phyloP scores from a whole-genome alignment of 2,113 vertebrate species.

The Strix uralensis region DNA sequence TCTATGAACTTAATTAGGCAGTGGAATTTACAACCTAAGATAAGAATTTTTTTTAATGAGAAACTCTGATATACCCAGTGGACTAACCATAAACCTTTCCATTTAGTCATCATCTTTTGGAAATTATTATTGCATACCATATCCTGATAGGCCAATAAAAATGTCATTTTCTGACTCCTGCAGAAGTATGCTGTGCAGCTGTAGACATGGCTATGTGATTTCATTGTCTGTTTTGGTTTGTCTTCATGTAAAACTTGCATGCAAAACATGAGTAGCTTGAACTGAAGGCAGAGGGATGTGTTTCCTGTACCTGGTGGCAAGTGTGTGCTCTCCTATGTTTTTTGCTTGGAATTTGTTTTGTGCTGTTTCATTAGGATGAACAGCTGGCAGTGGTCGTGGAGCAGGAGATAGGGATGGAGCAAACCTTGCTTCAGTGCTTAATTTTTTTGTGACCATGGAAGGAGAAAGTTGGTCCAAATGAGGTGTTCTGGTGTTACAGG shows the following conservation, averaged over 20 bases:
- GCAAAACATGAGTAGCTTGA: neutral
- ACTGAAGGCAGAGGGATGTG: neutral
- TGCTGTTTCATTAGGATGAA: neutral
- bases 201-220: neutral
- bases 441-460: neutral
- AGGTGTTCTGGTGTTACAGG: neutral
- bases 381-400: neutral
- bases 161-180: slow-evolving; percentile 10
- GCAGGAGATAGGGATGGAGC: neutral
- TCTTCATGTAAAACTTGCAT: neutral
- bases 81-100: slow-evolving; percentile 20
- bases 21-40: slow-evolving; percentile 60
- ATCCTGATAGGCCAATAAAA: slow-evolving; percentile 10
- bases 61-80: slow-evolving; percentile 4
- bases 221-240: neutral
- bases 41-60: slow-evolving; percentile 15
- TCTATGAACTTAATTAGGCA: slow-evolving; percentile 8
- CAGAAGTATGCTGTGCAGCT: neutral
- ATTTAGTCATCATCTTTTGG: slow-evolving; percentile 36
- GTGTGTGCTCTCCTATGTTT: neutral
- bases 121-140: neutral
- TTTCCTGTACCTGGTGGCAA: neutral
- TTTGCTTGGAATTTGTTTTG: neutral
- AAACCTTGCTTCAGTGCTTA: neutral
- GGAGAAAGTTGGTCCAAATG: neutral